Conservation (phyloP, 2,797 vertebrate species). For the Gila robusta region DNA sequence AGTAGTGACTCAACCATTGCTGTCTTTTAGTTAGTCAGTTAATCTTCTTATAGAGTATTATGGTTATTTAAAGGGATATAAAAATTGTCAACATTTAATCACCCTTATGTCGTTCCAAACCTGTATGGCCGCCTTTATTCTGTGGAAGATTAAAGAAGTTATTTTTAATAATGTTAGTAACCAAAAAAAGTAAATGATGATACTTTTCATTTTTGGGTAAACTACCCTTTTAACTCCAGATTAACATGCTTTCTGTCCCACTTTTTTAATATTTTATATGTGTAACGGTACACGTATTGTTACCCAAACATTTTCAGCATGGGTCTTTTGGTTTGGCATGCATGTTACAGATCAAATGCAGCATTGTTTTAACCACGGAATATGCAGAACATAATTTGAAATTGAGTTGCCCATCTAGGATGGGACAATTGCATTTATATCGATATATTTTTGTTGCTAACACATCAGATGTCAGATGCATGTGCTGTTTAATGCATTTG, state of each 20-base stretch:
- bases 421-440: neutral
- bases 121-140: neutral
- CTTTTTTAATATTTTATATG: too few relatives aligned
- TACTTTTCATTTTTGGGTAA: too few relatives aligned
- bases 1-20: slow-evolving; percentile 28
- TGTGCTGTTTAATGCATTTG: neutral
- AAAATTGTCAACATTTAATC: neutral
- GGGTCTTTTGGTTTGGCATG: too few relatives aligned
- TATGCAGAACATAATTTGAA: neutral
- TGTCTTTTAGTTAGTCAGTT: slow-evolving; percentile 20
- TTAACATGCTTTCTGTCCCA: too few relatives aligned
- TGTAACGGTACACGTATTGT: too few relatives aligned
- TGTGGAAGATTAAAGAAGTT: too few relatives aligned
- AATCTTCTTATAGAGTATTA: neutral
- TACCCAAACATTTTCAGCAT: too few relatives aligned
- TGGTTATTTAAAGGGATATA: neutral
- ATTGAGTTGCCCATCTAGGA: neutral
- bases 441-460: neutral
- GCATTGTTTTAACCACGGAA: too few relatives aligned
- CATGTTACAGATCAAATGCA: too few relatives aligned
- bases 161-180: neutral
- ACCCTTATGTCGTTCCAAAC: neutral
- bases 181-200: too few relatives aligned
- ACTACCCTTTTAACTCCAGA: too few relatives aligned
- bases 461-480: neutral